Conservation (phyloP, 2,888 invertebrate species). For the Limenitis camilla region DNA sequence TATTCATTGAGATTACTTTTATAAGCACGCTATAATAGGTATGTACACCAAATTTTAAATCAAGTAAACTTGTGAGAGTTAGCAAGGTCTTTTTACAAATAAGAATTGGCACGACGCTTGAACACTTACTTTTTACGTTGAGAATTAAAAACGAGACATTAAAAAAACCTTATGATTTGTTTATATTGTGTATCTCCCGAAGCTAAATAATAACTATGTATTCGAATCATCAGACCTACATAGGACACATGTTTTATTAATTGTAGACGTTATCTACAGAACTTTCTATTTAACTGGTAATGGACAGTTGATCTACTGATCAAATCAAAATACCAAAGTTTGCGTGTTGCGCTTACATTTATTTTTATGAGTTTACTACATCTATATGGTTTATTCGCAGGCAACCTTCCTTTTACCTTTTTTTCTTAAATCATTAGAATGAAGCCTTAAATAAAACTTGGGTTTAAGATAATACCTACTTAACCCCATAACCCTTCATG, state of each 20-base stretch:
- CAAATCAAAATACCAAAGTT: slow-evolving; percentile 62
- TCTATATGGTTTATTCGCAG: not conserved
- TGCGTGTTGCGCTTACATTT: slow-evolving; percentile 49
- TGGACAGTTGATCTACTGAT: slow-evolving; percentile 30
- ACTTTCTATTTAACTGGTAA: slow-evolving; percentile 45
- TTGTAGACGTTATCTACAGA: slow-evolving; percentile 31
- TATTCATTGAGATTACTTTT: too few relatives aligned
- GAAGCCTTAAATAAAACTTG: not conserved
- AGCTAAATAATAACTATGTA: too few relatives aligned
- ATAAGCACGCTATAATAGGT: too few relatives aligned
- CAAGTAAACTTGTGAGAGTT: too few relatives aligned
- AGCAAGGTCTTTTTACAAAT: too few relatives aligned
- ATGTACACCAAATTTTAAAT: not conserved
- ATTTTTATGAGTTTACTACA: slow-evolving; percentile 30
- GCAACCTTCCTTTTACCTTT: slow-evolving; percentile 11
- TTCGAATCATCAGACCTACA: too few relatives aligned
- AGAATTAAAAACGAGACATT: too few relatives aligned
- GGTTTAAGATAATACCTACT: slow-evolving; percentile 16
- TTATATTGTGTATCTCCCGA: too few relatives aligned
- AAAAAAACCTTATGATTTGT: too few relatives aligned
- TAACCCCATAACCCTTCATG: slow-evolving; percentile 28
- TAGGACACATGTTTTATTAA: not conserved
- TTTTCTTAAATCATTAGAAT: slow-evolving; percentile 12
- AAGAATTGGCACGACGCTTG: too few relatives aligned
- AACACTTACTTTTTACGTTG: too few relatives aligned